Evolutionary conservation across 2,888 invertebrate genomes (phyloP).

Genomic region (Tethea ocularis): DNA sequence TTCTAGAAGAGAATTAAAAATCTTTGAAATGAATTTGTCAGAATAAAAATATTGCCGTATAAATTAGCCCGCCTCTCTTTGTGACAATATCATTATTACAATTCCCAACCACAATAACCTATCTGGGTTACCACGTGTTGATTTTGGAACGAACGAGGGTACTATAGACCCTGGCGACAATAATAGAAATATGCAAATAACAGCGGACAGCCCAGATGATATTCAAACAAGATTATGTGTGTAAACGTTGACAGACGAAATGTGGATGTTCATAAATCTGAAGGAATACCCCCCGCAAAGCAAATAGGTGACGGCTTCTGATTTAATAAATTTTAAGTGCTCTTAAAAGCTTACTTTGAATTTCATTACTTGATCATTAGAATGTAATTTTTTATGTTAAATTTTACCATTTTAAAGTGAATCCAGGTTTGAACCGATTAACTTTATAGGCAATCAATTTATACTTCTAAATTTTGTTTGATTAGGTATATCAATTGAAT

Average conservation of each 20-base stretch:
- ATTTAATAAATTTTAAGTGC: conserved; percentile 32
- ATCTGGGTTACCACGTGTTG: conserved; percentile 57
- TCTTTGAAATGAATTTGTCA: not conserved
- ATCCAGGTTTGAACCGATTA: too few relatives aligned
- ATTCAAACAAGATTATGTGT: conserved; percentile 69
- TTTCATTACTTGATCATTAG: not conserved
- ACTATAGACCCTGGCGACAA: conserved; percentile 50
- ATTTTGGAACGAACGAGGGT: conserved; percentile 55
- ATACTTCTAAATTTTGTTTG: too few relatives aligned
- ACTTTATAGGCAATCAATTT: too few relatives aligned
- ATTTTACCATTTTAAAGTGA: not conserved
- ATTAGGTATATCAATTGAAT: too few relatives aligned
- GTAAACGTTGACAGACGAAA: conserved; percentile 61
- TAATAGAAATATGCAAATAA: conserved; percentile 78
- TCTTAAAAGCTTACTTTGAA: conserved; percentile 3
- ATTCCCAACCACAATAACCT: conserved; percentile 41
- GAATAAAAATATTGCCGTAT: not conserved
- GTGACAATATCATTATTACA: conserved; percentile 51
- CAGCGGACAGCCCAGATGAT: conserved; percentile 55
- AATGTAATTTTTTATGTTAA: not conserved
- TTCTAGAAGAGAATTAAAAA: too few relatives aligned
- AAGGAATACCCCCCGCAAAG: conserved; percentile 35
- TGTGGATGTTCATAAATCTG: conserved; percentile 56
- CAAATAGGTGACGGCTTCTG: conserved; percentile 20
- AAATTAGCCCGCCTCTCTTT: conserved; percentile 14